Percentiles rank a stretch among this genome's conserved stretches.
phyloP scores from a whole-genome alignment of 2,113 vertebrate species.

The Catharus bicknelli region DNA sequence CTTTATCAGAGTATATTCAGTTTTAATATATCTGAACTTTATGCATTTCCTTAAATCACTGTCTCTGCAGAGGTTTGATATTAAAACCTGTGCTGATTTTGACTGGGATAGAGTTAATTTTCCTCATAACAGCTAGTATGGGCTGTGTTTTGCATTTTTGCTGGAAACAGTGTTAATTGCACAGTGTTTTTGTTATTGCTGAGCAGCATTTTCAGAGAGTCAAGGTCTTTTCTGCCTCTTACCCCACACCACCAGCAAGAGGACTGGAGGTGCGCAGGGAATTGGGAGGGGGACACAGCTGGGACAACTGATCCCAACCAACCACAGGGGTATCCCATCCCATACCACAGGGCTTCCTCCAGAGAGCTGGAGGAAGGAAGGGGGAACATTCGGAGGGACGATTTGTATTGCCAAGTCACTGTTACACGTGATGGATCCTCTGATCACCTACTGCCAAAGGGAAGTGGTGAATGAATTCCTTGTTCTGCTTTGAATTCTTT shows the following conservation, averaged over 20 bases:
- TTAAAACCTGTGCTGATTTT: not conserved
- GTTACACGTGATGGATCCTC: not conserved
- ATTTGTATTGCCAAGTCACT: not conserved
- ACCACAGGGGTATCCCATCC: not conserved
- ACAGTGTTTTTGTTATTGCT: not conserved
- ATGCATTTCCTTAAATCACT: constrained; percentile 41
- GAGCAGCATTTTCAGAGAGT: not conserved
- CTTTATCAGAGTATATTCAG: constrained; percentile 30
- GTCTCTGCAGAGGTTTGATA: constrained; percentile 22
- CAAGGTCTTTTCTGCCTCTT: not conserved
- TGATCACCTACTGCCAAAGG: not conserved
- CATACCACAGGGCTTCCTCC: not conserved
- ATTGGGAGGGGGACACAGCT: not conserved
- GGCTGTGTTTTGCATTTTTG: not conserved
- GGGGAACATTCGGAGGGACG: fast-evolving
- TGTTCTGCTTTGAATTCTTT: not conserved
- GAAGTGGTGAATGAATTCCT: not conserved
- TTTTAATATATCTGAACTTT: constrained; percentile 21
- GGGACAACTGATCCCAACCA: not conserved
- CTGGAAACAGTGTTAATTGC: not conserved
- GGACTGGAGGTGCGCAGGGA: not conserved
- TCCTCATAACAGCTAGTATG: too few relatives aligned
- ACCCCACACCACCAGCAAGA: too few relatives aligned
- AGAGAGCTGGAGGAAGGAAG: not conserved
- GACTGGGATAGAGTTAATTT: not conserved